Conservation (phyloP, 2,888 invertebrate genomes). For the Acrocyrtus sp. region DNA sequence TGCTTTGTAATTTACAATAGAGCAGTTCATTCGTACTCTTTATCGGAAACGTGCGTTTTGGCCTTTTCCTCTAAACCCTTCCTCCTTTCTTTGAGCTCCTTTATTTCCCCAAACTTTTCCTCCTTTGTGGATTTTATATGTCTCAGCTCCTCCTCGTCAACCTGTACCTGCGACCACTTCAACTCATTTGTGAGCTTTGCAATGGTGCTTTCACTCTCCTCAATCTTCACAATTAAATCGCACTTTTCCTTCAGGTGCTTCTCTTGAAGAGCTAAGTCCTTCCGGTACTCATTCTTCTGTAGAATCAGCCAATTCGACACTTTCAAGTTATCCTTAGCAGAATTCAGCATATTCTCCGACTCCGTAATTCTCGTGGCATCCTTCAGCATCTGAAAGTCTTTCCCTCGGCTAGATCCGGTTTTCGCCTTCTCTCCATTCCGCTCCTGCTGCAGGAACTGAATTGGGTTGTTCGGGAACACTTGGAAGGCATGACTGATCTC, state of each 20-base stretch:
- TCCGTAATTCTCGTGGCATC: slow-evolving; percentile 18
- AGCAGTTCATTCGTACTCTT: too few species aligned
- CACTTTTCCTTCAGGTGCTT: slow-evolving; percentile 71
- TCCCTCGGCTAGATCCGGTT: slow-evolving; percentile 3
- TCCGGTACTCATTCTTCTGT: slow-evolving; percentile 5
- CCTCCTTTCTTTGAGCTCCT: slow-evolving; percentile 40
- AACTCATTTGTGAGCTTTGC: slow-evolving; percentile 71
- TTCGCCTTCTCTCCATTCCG: not conserved
- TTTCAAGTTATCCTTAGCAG: slow-evolving; percentile 5
- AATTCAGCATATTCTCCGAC: slow-evolving; percentile 19
- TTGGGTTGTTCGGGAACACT: slow-evolving; percentile 36
- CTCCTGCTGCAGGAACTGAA: slow-evolving; percentile 39
- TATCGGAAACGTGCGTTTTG: too few species aligned
- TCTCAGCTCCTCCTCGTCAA: slow-evolving; percentile 59
- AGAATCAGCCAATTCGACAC: not conserved
- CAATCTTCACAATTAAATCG: slow-evolving; percentile 71
- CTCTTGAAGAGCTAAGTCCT: slow-evolving; percentile 1
- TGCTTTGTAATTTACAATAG: too few species aligned
- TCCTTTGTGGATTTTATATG: slow-evolving; percentile 64
- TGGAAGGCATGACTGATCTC: slow-evolving; percentile 15
- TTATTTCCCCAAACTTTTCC: slow-evolving; percentile 68
- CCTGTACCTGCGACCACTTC: slow-evolving; percentile 70
- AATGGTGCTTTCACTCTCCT: slow-evolving; percentile 69
- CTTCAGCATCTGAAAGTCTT: slow-evolving; percentile 21
- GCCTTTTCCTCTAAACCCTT: slow-evolving; percentile 42